Evolutionary conservation across 30 jellyfish, hydroid and myxozoan genomes (phyloP).

Genomic region (Aurelia aurita complex sp. Pacific): DNA sequence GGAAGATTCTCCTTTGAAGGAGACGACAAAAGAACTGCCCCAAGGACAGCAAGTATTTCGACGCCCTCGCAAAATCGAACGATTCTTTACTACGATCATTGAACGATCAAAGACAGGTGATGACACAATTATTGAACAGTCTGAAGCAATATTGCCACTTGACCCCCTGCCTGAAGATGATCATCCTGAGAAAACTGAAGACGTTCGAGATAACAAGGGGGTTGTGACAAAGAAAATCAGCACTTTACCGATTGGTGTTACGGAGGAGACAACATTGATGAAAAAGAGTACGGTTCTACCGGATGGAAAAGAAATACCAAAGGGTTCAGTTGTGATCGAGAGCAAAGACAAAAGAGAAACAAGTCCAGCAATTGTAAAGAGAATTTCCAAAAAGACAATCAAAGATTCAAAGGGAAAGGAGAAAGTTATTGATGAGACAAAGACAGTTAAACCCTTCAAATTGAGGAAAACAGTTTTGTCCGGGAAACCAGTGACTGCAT

Average conservation of each 20-base stretch:
- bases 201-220: slow-evolving; percentile 36
- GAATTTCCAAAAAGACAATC: slow-evolving; percentile 1
- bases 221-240: slow-evolving; percentile 21
- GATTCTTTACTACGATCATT: slow-evolving; percentile 48
- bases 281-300: slow-evolving; percentile 55
- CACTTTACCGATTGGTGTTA: slow-evolving; percentile 51
- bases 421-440: slow-evolving; percentile 1
- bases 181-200: slow-evolving; percentile 29
- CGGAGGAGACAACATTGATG: slow-evolving; percentile 36
- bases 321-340: slow-evolving; percentile 19
- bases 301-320: slow-evolving; percentile 54
- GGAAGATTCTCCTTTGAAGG: slow-evolving; percentile 7
- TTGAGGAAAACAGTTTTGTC: slow-evolving; percentile 4
- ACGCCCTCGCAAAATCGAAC: slow-evolving; percentile 60
- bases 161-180: slow-evolving; percentile 58
- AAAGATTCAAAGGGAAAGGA: neutral
- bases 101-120: slow-evolving; percentile 72
- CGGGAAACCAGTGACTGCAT: slow-evolving; percentile 20
- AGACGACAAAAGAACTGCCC: neutral
- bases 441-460: slow-evolving; percentile 23
- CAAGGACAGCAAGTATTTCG: neutral
- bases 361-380: slow-evolving; percentile 7
- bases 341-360: slow-evolving; percentile 30
- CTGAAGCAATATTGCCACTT: slow-evolving; percentile 75
- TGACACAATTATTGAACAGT: slow-evolving; percentile 64